phyloP scores from a whole-genome alignment of 2,888 invertebrate species.

The Sthenelais limicola region DNA sequence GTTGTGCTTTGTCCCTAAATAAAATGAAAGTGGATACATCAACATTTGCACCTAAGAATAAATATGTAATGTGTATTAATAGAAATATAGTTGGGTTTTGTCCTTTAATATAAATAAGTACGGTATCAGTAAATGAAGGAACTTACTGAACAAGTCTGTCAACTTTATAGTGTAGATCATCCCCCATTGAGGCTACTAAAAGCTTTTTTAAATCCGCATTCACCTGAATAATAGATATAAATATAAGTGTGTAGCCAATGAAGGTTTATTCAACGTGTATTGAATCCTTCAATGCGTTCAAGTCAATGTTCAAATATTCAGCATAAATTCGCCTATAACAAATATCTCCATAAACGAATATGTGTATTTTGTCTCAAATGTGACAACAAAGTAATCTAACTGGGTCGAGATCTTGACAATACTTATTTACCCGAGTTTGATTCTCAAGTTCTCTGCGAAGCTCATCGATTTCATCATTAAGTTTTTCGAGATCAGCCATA shows the following conservation, averaged over 20 bases:
- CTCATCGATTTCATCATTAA: slow-evolving; percentile 34
- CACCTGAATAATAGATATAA: slow-evolving; percentile 75
- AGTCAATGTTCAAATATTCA: no score
- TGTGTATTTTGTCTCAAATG: no score
- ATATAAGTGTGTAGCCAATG: no score
- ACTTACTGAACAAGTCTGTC: slow-evolving; percentile 85
- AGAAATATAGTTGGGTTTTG: background rate
- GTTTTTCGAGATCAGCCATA: slow-evolving; percentile 32
- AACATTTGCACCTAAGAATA: no score
- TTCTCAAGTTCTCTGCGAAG: slow-evolving; percentile 43
- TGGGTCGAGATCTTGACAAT: no score
- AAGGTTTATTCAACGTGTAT: no score
- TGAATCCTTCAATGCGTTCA: no score
- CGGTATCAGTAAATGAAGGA: background rate
- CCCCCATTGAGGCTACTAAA: slow-evolving; percentile 94
- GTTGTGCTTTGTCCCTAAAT: slow-evolving; percentile 83
- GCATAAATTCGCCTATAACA: no score
- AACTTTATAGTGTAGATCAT: slow-evolving; percentile 90
- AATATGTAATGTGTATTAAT: no score
- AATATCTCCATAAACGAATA: no score
- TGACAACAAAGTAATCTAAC: no score
- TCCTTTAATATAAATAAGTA: background rate
- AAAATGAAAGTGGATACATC: background rate
- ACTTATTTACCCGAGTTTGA: slow-evolving; percentile 41
- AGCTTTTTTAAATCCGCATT: slow-evolving; percentile 93